Base-by-base conservation (phyloP, 1,140 invertebrate species). In the Zaprionus ghesquierei region DNA sequence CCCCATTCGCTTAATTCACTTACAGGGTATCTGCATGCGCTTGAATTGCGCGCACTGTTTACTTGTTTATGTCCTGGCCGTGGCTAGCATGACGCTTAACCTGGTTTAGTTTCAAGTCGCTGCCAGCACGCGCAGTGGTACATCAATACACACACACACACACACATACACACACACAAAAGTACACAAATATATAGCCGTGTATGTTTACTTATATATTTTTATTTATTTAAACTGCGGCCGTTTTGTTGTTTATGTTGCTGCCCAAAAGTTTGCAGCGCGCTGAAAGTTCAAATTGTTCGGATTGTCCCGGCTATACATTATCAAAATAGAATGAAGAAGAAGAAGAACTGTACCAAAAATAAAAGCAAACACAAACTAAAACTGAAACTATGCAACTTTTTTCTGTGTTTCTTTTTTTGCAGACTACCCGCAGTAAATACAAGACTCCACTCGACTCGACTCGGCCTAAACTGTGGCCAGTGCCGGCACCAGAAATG, bases 161-260 rank as follows among this genome's bases (percentile, higher is more conserved):
- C 18, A 50, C 5, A 51, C 13, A 25, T 2, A n/a, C 4, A 49
- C 10, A 1, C 10, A 23, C 10, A 23, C 1, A 0, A 15, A 18
- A n/a, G n/a, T 5, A 53, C 10, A 46, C 5, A 33, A n/a, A n/a
- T n/a, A n/a, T n/a, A n/a, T n/a, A n/a, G n/a, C n/a, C n/a, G n/a
- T 50, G 44, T 50, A 22, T 54, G 27, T 59, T 18, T 25, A 18
- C n/a, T n/a, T 54, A 53, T 27, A 27, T 41, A 54, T 69, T 38
- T 55, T 51, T 74, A 58, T 69, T 62, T 74, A 62, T 56, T 69
- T 69, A 58, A 38, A 41, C 49, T 58, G 68, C 25, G 33, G 41
- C 35, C 61, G 29, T 51, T 74, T 74, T 70, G 66, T 74, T 74
- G 56, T 74, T 69, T 54, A 70, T 69, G 35, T 70, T 75, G 60